Evolutionary conservation across 2,888 invertebrate genomes (phyloP).

Genomic region (Zonitis immaculata): DNA sequence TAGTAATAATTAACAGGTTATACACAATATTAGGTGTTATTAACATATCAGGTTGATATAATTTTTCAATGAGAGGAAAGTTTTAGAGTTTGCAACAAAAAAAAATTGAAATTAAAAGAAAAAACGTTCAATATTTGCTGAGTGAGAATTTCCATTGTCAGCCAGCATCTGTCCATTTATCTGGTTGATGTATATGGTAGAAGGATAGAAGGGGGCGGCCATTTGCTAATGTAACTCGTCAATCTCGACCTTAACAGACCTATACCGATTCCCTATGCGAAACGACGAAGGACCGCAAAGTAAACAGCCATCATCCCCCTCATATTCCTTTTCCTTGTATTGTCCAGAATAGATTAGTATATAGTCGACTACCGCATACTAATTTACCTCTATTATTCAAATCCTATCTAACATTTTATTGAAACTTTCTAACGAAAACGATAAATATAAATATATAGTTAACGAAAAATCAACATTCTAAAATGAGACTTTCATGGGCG

Average conservation of each 20-base stretch:
- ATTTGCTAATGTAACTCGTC: constrained; percentile 48
- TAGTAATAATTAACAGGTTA: not conserved
- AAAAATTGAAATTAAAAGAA: constrained; percentile 2
- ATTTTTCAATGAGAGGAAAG: too few species aligned
- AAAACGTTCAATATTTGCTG: constrained; percentile 4
- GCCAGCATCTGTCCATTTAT: constrained; percentile 38
- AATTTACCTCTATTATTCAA: too few species aligned
- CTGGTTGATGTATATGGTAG: constrained; percentile 14
- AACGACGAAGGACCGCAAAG: constrained; percentile 30
- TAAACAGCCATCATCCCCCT: constrained; percentile 27
- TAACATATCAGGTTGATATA: constrained; percentile 5
- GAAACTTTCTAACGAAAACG: too few species aligned
- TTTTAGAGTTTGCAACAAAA: not conserved
- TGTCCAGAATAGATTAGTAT: constrained; percentile 36
- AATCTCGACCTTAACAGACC: constrained; percentile 36
- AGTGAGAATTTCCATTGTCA: constrained; percentile 44
- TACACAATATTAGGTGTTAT: not conserved
- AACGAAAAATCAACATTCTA: not conserved
- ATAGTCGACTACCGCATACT: constrained; percentile 28
- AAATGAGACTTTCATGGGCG: constrained; percentile 41
- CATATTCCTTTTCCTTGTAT: constrained; percentile 26
- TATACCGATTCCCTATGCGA: constrained; percentile 3
- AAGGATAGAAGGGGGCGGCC: constrained; percentile 32
- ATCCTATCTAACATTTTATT: not conserved
- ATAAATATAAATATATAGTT: too few species aligned